Percentiles rank a stretch among this genome's conserved stretches.
These are phyloP conservation scores for Adelognathus sp. DNA, from an alignment of 2,888 invertebrate genomes.

Conservation along the genomic window DNA sequence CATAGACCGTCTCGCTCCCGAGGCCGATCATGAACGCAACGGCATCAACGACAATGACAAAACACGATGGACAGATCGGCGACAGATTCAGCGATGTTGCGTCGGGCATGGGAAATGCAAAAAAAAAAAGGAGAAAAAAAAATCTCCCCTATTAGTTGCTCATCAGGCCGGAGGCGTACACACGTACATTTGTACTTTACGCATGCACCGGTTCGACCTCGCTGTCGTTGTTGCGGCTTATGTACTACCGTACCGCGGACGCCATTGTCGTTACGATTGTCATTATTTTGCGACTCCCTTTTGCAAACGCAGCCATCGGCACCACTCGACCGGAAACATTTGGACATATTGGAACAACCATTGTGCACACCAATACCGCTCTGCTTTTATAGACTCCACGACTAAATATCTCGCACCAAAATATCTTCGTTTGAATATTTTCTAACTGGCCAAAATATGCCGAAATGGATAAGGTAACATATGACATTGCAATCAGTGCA, in stretches of 20 bases:
- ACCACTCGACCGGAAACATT: conserved; percentile 75
- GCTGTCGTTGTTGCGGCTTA: conserved; percentile 75
- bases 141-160: conserved; percentile 75
- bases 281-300: conserved; percentile 76
- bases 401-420: too few relatives aligned
- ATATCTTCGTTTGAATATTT: too few relatives aligned
- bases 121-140: conserved; percentile 64
- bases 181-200: not conserved
- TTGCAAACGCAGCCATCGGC: conserved; percentile 71
- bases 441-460: too few relatives aligned
- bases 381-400: conserved; percentile 4
- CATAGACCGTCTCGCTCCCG: conserved; percentile 42
- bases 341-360: conserved; percentile 74
- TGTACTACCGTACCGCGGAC: conserved; percentile 63
- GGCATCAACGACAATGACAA: conserved; percentile 70
- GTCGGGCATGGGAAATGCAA: conserved; percentile 52
- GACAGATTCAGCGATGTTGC: conserved; percentile 49
- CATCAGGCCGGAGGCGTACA: conserved; percentile 75
- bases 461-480: too few relatives aligned
- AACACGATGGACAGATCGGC: conserved; percentile 66
- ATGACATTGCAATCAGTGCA: too few relatives aligned
- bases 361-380: conserved; percentile 20
- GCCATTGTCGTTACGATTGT: conserved; percentile 75
- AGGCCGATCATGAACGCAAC: conserved; percentile 72
- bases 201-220: conserved; percentile 27